Percentiles rank a stretch among this genome's conserved stretches.
Evolutionary conservation across 2,888 invertebrate genomes (phyloP).

Genomic region (Cylloceria caligata): DNA sequence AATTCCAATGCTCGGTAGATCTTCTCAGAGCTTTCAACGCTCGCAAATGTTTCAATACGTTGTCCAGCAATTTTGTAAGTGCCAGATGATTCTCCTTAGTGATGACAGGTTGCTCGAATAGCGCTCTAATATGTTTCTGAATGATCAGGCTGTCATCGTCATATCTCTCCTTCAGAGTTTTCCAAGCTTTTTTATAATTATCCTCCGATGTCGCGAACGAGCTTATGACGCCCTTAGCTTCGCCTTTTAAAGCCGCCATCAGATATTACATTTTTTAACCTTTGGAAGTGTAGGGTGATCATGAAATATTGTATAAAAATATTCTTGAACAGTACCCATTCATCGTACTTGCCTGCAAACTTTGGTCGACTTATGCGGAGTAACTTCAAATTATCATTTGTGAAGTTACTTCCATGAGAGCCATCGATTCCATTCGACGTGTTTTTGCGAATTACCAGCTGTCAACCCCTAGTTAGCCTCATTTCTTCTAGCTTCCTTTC

Average conservation of each 20-base stretch:
- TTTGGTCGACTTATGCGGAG: slow-evolving; percentile 1
- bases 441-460: neutral
- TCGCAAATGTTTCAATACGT: slow-evolving; percentile 39
- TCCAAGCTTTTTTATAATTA: slow-evolving; percentile 42
- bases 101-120: slow-evolving; percentile 13
- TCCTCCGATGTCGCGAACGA: slow-evolving; percentile 25
- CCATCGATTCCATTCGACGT: neutral
- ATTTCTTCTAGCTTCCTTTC: neutral
- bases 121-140: slow-evolving; percentile 35
- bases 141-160: slow-evolving; percentile 41
- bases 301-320: slow-evolving; percentile 27
- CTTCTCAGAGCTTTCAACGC: slow-evolving; percentile 67
- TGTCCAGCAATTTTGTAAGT: slow-evolving; percentile 17
- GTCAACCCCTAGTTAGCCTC: neutral
- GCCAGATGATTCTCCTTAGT: slow-evolving; percentile 21
- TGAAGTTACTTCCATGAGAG: neutral
- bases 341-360: slow-evolving; percentile 28
- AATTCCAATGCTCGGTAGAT: slow-evolving; percentile 70
- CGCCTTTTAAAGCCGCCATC: neutral
- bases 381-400: slow-evolving; percentile 20
- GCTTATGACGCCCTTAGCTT: slow-evolving; percentile 21
- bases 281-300: neutral
- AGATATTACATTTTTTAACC: slow-evolving; percentile 39
- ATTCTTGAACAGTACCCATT: slow-evolving; percentile 28
- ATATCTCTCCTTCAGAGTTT: slow-evolving; percentile 42